These are phyloP conservation scores for Rhaphigaster nebulosa DNA, from an alignment of 2,888 invertebrate species.

Conservation along the genomic window DNA sequence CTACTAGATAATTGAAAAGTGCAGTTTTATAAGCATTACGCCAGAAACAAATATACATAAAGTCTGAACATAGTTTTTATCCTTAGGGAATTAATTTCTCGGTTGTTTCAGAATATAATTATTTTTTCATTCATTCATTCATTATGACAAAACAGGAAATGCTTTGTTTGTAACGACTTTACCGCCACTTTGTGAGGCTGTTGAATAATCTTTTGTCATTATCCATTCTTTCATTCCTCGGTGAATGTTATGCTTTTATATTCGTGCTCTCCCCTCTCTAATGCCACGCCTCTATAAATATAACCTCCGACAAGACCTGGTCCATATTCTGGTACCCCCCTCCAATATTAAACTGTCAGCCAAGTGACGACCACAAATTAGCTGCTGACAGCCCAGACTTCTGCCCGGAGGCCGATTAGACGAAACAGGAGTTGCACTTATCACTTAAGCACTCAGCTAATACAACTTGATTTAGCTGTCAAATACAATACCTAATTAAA, in stretches of 20 bases:
- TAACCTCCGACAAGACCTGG: not conserved
- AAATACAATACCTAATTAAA: conserved; percentile 35
- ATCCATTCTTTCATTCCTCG: not conserved
- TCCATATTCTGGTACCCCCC: not conserved
- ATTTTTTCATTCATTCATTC: too few relatives aligned
- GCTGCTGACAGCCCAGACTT: conserved; percentile 1
- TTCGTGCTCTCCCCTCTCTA: not conserved
- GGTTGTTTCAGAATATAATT: too few relatives aligned
- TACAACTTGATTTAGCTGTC: conserved; percentile 33
- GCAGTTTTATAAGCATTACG: too few relatives aligned
- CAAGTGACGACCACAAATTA: conserved; percentile 9
- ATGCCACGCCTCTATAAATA: not conserved
- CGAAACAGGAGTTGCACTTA: not conserved
- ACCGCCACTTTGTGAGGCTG: too few relatives aligned
- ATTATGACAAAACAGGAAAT: too few relatives aligned
- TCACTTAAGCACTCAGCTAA: conserved; percentile 37
- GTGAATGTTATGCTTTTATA: too few relatives aligned
- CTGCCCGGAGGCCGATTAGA: not conserved
- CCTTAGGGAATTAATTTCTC: too few relatives aligned
- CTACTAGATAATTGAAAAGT: too few relatives aligned
- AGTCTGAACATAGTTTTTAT: too few relatives aligned
- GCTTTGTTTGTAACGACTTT: too few relatives aligned
- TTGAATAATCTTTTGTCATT: not conserved
- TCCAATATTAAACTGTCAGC: conserved; percentile 6
- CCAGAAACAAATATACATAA: too few relatives aligned